Conservation (phyloP, 2,113 vertebrate genomes). For the Phocoena sinus region DNA sequence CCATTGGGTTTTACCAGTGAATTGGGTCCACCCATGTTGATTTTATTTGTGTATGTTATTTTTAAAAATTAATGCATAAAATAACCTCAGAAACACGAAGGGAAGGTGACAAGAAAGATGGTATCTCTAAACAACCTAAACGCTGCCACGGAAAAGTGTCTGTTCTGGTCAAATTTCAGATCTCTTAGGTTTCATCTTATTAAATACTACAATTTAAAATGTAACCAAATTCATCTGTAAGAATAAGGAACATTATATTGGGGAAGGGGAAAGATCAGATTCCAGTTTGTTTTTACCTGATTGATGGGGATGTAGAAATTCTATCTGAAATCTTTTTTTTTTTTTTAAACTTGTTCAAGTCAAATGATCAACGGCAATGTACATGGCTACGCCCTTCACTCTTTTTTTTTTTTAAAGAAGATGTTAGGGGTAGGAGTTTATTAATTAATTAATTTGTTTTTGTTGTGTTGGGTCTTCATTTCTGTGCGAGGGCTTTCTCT, state of each 20-base stretch:
- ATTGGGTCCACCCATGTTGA: neutral
- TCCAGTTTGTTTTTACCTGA: neutral
- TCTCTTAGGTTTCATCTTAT: conserved; percentile 12
- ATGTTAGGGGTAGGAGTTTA: no score
- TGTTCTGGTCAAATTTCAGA: neutral
- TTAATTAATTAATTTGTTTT: no score
- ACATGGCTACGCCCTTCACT: no score
- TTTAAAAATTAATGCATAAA: neutral
- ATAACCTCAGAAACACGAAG: neutral
- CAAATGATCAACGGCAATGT: no score
- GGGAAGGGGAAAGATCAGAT: neutral
- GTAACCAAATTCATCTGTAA: neutral
- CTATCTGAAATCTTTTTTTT: neutral
- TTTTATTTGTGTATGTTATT: neutral
- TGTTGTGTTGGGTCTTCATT: no score
- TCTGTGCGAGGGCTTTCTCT: no score
- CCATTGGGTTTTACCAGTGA: neutral
- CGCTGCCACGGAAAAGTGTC: neutral
- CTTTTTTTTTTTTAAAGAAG: no score
- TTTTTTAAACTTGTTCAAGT: no score
- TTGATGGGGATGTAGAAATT: neutral
- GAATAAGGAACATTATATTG: neutral
- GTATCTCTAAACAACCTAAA: neutral
- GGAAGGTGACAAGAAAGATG: neutral
- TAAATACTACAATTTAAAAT: neutral